Evolutionary conservation across 1,140 invertebrate genomes (phyloP).

Genomic region (Cheumatopsyche charites): DNA sequence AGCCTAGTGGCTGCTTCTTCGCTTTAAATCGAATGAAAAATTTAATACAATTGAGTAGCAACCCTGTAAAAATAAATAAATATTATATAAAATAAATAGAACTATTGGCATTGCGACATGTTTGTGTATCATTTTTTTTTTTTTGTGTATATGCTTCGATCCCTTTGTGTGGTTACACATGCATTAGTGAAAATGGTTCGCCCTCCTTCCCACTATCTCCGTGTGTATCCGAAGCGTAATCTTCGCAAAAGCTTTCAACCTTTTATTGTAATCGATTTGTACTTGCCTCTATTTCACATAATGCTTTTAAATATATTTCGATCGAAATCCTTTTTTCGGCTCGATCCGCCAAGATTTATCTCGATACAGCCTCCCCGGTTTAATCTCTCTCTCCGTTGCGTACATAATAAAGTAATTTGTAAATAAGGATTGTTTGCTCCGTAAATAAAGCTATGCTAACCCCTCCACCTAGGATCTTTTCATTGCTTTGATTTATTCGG

Average conservation of each 20-base stretch:
- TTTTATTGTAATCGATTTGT: conserved; percentile 49
- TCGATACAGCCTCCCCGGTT: conserved; percentile 18
- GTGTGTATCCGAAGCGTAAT: conserved; percentile 43
- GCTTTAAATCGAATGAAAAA: too few species aligned
- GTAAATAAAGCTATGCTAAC: too few species aligned
- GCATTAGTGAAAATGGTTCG: conserved; percentile 45
- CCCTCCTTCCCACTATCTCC: too few species aligned
- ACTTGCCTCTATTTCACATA: conserved; percentile 39
- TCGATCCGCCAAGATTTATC: conserved; percentile 33
- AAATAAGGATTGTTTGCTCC: neutral
- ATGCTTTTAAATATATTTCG: conserved; percentile 47
- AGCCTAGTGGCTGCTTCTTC: too few species aligned
- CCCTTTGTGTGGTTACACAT: conserved; percentile 4
- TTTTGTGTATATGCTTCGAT: too few species aligned
- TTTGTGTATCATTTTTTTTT: too few species aligned
- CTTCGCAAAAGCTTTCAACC: conserved; percentile 46
- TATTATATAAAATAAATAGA: too few species aligned
- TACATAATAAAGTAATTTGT: conserved; percentile 31
- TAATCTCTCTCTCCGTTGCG: conserved; percentile 35
- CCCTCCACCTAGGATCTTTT: too few species aligned
- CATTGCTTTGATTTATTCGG: too few species aligned
- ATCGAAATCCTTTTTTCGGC: conserved; percentile 37
- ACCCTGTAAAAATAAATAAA: too few species aligned
- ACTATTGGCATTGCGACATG: too few species aligned
- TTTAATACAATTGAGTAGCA: too few species aligned